Evolutionary conservation across 2,888 invertebrate species (phyloP).

Genomic region (Pyrochroa serraticornis): DNA sequence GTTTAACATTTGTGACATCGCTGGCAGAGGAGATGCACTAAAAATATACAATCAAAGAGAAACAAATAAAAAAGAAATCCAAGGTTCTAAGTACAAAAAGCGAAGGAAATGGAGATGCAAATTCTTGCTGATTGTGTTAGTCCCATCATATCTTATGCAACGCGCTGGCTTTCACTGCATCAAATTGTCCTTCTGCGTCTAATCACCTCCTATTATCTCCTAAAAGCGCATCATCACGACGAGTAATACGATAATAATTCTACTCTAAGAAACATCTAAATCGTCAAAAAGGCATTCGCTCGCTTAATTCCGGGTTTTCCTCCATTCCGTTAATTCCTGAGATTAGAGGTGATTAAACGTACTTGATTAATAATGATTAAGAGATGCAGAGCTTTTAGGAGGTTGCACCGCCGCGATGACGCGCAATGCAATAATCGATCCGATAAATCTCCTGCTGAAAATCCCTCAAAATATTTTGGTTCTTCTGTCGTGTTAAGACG

Average conservation of each 20-base stretch:
- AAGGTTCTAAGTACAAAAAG: too few species aligned
- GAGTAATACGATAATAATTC: not conserved
- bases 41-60: too few species aligned
- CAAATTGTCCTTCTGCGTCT: too few species aligned
- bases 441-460: not conserved
- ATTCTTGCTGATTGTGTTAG: too few species aligned
- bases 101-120: too few species aligned
- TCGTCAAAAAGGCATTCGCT: constrained; percentile 1
- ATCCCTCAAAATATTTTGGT: constrained; percentile 23
- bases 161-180: too few species aligned
- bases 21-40: too few species aligned
- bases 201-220: too few species aligned
- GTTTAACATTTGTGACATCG: too few species aligned
- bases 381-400: constrained; percentile 4
- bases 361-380: constrained; percentile 5
- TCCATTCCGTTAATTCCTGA: constrained; percentile 1
- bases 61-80: too few species aligned
- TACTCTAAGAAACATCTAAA: not conserved
- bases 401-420: not conserved
- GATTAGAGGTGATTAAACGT: constrained; percentile 10
- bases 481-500: constrained; percentile 31
- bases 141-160: too few species aligned
- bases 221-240: not conserved
- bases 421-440: not conserved
- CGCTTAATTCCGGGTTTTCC: constrained; percentile 1